Evolutionary conservation across 2,888 invertebrate species (phyloP).

Genomic region (Drosophila lutescens): DNA sequence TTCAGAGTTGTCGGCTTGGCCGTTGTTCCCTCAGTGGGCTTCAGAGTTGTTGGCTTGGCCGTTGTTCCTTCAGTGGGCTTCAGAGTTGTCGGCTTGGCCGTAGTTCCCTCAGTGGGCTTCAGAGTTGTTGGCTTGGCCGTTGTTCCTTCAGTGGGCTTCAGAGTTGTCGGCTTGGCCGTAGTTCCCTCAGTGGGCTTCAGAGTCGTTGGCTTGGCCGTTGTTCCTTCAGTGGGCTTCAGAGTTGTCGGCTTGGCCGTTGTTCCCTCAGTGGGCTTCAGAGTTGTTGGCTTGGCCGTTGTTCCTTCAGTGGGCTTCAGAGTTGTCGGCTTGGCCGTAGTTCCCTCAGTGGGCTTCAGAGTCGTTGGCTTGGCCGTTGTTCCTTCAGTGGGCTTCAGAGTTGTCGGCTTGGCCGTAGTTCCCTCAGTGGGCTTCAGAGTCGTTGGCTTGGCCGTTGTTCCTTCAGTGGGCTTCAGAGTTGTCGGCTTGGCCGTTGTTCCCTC

Average conservation of each 20-base stretch:
- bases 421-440: background rate
- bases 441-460: background rate
- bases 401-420: background rate
- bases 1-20: conserved; percentile 4
- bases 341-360: background rate
- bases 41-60: conserved; percentile 2
- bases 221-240: background rate
- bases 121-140: background rate
- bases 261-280: background rate
- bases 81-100: background rate
- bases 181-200: background rate
- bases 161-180: background rate
- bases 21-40: background rate
- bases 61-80: background rate
- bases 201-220: conserved; percentile 6
- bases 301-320: conserved; percentile 2
- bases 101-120: background rate
- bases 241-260: background rate
- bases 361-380: background rate
- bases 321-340: background rate
- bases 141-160: background rate
- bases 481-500: background rate
- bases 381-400: conserved; percentile 2
- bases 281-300: background rate
- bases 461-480: background rate